These are phyloP conservation scores for Aquatica leii DNA, from an alignment of 2,888 invertebrate species.

Conservation along the genomic window DNA sequence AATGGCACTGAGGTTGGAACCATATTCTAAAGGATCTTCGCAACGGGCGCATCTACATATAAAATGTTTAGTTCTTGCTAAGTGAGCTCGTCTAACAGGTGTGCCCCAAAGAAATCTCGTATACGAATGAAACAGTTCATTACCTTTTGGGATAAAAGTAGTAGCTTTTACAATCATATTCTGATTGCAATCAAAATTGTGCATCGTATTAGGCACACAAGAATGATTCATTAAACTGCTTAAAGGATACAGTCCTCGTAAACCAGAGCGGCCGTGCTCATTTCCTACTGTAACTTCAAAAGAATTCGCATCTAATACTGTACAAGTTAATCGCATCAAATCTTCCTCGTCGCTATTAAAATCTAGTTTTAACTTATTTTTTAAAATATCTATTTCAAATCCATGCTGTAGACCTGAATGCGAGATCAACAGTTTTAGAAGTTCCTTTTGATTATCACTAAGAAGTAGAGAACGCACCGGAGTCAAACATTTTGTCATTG, in stretches of 20 bases:
- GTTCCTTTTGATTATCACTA: slow-evolving; percentile 60
- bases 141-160: slow-evolving; percentile 66
- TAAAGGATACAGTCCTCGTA: slow-evolving; percentile 72
- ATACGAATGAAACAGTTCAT: slow-evolving; percentile 74
- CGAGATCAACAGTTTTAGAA: slow-evolving; percentile 65
- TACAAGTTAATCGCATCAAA: slow-evolving; percentile 68
- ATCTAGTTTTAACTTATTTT: slow-evolving; percentile 60
- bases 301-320: slow-evolving; percentile 73
- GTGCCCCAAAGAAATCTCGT: slow-evolving; percentile 75
- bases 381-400: slow-evolving; percentile 66
- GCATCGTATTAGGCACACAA: slow-evolving; percentile 73
- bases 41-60: slow-evolving; percentile 72
- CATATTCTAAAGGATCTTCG: slow-evolving; percentile 72
- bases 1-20: slow-evolving; percentile 56
- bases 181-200: slow-evolving; percentile 66
- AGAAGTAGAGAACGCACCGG: slow-evolving; percentile 61
- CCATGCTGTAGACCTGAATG: slow-evolving; percentile 66
- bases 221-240: slow-evolving; percentile 74
- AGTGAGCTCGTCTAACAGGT: slow-evolving; percentile 67
- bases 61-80: slow-evolving; percentile 74
- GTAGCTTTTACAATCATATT: slow-evolving; percentile 70
- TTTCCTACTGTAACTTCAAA: slow-evolving; percentile 66
- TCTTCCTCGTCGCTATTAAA: slow-evolving; percentile 66
- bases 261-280: slow-evolving; percentile 58
- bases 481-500: slow-evolving; percentile 58